These are phyloP conservation scores for Petrocephalus microphthalmus DNA, from an alignment of 2,113 vertebrate species.

Conservation along the genomic window DNA sequence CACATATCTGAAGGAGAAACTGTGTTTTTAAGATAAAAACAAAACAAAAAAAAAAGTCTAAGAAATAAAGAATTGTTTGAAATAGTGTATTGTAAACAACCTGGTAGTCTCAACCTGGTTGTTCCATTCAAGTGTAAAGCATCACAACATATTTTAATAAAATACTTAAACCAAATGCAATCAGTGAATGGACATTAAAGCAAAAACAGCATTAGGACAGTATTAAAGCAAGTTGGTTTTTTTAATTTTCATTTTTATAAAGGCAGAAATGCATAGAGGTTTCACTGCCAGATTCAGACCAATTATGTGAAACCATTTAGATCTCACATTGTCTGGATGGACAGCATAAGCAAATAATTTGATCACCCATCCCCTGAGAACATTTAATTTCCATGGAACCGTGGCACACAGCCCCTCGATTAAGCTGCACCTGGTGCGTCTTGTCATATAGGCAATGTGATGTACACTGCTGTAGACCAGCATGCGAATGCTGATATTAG, in stretches of 20 bases:
- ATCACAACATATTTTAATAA: neutral
- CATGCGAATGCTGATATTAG: neutral
- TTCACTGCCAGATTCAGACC: neutral
- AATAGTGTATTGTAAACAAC: neutral
- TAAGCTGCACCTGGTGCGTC: slow-evolving; percentile 47
- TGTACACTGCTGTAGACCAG: neutral
- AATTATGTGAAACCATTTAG: neutral
- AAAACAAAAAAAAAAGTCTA: neutral
- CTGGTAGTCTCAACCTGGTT: neutral
- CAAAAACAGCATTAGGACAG: neutral
- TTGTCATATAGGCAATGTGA: slow-evolving; percentile 17
- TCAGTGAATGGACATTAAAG: neutral
- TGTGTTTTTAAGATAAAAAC: neutral
- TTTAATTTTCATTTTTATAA: neutral
- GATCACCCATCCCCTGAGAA: slow-evolving; percentile 49
- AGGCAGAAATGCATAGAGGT: too few species aligned
- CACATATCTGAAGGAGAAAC: neutral
- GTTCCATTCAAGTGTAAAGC: neutral
- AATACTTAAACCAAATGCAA: neutral
- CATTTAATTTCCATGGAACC: slow-evolving; percentile 58
- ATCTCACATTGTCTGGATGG: slow-evolving; percentile 16
- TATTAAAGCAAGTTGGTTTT: neutral
- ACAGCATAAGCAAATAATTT: slow-evolving; percentile 24
- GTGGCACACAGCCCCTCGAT: slow-evolving; percentile 47
- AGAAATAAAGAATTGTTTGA: neutral